Evolutionary conservation across 2,113 vertebrate genomes (phyloP), one percentile per base, ranked within the genome.

Genomic region (Pangasianodon gigas): DNA sequence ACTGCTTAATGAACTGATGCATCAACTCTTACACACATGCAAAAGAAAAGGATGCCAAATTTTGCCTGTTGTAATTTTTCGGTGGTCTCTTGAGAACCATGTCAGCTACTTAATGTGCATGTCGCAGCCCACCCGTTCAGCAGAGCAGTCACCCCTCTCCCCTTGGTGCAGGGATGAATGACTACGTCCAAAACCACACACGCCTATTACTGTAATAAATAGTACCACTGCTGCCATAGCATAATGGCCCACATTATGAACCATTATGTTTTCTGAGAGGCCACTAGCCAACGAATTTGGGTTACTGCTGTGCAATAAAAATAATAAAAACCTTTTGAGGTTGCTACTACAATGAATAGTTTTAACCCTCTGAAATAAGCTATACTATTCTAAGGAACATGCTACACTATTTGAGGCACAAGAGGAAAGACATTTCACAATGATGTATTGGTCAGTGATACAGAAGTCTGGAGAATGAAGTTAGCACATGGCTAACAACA

Each of bases 91-190:
- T 60, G 92, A 91, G 93, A 90, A 85, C 90, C 41, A 0, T 92
- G 92, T 95, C 94, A 95, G 93, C 93, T 92, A 89, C 87, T 94
- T 93, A 88, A 88, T 91, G 91, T 89, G 92, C 92, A 91, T 93
- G 91, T 89, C 48, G 84, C 87, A 84, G 91, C 91, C 48, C 91
- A 67, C 89, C 51, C 41, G 37, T 88, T 88, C 84, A 60, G 60
- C 75, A 89, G 84, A 80, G 77, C 84, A 41, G 77, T 86, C 90
- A 81, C 90, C 67, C 77, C 67, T 69, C 65, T 89, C 83, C 88
- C 75, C 85, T 79, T 89, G 90, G 85, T 80, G 74, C 90, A 87
- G 90, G 85, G 88, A 85, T 87, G 87, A 90, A 82, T 90, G 88
- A 74, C 52, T 32, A 19, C 2, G 46, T 86, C 60, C 84, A 86